A percentile compares a stretch with the other conserved stretches of the same genome.
Evolutionary conservation across 2,888 invertebrate species (phyloP).

Genomic region (Cryptocephalus moraei): DNA sequence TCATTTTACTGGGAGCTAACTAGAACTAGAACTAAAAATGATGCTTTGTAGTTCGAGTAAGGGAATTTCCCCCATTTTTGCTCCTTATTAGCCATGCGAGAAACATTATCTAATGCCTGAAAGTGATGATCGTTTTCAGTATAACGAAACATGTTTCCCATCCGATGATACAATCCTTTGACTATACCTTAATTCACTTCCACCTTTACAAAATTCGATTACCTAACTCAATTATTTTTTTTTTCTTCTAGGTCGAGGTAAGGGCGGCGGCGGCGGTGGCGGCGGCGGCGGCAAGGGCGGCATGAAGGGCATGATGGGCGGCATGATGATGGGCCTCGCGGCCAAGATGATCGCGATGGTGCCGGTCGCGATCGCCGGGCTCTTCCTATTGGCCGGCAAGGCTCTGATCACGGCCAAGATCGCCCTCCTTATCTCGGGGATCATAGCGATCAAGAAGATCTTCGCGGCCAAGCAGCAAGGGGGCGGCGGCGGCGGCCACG

Average conservation of each 20-base stretch:
- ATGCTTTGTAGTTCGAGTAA: too few species aligned
- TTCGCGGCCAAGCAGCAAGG: slow-evolving; percentile 56
- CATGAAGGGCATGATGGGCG: slow-evolving; percentile 88
- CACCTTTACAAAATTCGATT: neutral
- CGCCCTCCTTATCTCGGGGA: slow-evolving; percentile 68
- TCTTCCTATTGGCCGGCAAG: slow-evolving; percentile 75
- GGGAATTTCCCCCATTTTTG: too few species aligned
- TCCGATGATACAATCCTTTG: too few species aligned
- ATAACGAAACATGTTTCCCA: too few species aligned
- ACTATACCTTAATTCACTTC: neutral
- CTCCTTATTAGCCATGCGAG: too few species aligned
- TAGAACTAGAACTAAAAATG: too few species aligned
- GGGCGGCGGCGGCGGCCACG: slow-evolving; percentile 35
- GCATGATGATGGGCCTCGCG: slow-evolving; percentile 82
- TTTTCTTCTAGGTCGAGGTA: slow-evolving; percentile 16
- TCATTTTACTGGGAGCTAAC: too few species aligned
- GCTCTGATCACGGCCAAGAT: slow-evolving; percentile 74
- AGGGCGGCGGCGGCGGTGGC: slow-evolving; percentile 40
- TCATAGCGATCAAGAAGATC: slow-evolving; percentile 74
- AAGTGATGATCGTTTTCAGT: too few species aligned
- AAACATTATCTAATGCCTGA: too few species aligned
- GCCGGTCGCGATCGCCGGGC: slow-evolving; percentile 67
- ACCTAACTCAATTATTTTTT: too few species aligned
- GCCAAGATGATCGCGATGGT: slow-evolving; percentile 78
- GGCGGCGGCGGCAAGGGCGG: slow-evolving; percentile 44